Base-by-base conservation (phyloP, 2,113 vertebrate species). In the Apodemus speciosus region DNA sequence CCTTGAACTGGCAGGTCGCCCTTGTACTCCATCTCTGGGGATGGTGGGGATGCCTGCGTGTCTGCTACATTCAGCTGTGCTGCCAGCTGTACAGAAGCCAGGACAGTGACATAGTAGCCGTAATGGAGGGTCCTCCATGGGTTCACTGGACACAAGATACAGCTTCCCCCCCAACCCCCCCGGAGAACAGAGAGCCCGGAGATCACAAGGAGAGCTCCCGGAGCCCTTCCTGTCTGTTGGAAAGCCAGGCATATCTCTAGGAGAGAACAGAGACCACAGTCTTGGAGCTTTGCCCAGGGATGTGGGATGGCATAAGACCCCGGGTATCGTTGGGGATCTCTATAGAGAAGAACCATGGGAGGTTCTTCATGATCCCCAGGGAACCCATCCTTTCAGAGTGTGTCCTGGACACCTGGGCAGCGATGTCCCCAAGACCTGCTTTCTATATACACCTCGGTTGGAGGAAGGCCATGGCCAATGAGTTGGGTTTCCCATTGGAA, bases 21-120 rank as follows among this genome's bases (percentile, higher is more conserved):
- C 35, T 18, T 14, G 56, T 0, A 0, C 25, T 15, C 38, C 9
- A 0, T 40, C 51, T 53, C 91, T 40, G 56, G 62, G 20, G 25
- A 32, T 53, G 40, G 14, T 49, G 9, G 32, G 21, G 35, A 3
- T 4, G 27, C 73, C 58, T 8, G 30, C 2, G 35, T 16, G 11
- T 60, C 72, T 2, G 30, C 75, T 56, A 18, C 46, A 32, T 1
- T 13, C 58, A n/a, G 58, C 0, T 0, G 25, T 27, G 0, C 58
- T 30, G 32, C 3, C 10, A 38, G 30, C 0, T 3, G 53, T 13
- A 0, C 53, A 0, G 1, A 13, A 4, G n/a, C 72, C 89, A 38
- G 79, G 83, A 6, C 11, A n/a, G 7, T 0, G 13, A 23, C 21
- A 18, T 64, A 43, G 25, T 43, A 64, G 35, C 49, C 9, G 40